Evolutionary conservation across 2,888 invertebrate genomes (phyloP).

Genomic region (Myopa tessellatipennis): DNA sequence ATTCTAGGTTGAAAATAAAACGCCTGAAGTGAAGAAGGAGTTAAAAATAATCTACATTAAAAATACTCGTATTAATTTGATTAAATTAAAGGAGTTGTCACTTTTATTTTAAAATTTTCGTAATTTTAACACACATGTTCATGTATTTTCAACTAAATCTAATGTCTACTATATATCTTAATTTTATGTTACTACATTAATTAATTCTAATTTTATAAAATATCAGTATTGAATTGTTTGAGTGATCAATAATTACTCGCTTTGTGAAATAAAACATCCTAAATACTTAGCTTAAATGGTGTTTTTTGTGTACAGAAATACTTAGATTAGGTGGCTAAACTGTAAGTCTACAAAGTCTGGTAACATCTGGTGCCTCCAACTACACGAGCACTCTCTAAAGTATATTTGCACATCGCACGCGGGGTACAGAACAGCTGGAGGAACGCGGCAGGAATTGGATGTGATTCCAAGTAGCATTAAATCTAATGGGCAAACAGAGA

Average conservation of each 20-base stretch:
- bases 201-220: too few relatives aligned
- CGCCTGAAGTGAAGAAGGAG: too few relatives aligned
- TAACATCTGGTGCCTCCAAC: not conserved
- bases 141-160: not conserved
- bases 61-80: too few relatives aligned
- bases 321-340: not conserved
- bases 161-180: too few relatives aligned
- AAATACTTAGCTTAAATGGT: not conserved
- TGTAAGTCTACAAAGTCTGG: slow-evolving; percentile 21
- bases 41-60: too few relatives aligned
- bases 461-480: slow-evolving; percentile 66
- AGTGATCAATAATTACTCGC: not conserved
- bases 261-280: not conserved
- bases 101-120: too few relatives aligned
- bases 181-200: too few relatives aligned
- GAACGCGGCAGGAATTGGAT: slow-evolving; percentile 64
- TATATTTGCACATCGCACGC: slow-evolving; percentile 60
- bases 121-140: too few relatives aligned
- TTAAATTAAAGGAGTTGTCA: too few relatives aligned
- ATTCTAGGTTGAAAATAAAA: too few relatives aligned
- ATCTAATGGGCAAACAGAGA: slow-evolving; percentile 50
- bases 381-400: slow-evolving; percentile 49
- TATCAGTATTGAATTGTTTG: too few relatives aligned
- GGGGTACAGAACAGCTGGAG: slow-evolving; percentile 59
- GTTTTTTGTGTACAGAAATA: slow-evolving; percentile 27